phyloP scores from a whole-genome alignment of 2,797 vertebrate genomes.

The Euthynnus affinis region DNA sequence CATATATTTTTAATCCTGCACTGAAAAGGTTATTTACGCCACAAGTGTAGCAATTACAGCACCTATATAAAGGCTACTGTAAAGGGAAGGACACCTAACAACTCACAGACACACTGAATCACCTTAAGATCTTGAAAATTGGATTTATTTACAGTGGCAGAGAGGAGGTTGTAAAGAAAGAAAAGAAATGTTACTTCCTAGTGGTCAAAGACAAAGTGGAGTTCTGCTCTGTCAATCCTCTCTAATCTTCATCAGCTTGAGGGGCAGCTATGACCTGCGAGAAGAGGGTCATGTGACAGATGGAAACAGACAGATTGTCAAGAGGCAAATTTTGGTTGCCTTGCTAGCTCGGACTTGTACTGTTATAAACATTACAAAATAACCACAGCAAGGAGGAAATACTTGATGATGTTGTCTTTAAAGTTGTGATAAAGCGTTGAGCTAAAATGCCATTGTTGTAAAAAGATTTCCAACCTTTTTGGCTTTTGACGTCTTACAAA shows the following conservation, averaged over 20 bases:
- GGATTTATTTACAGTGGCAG: slow-evolving; percentile 62
- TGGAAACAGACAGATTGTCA: background rate
- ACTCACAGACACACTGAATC: slow-evolving; percentile 22
- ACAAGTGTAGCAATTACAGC: slow-evolving; percentile 26
- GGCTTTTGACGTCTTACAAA: no score
- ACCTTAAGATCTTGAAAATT: slow-evolving; percentile 58
- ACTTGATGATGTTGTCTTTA: background rate
- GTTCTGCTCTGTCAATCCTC: background rate
- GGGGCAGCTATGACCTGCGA: no score
- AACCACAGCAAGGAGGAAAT: background rate
- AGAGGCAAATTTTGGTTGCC: background rate
- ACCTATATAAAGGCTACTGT: slow-evolving; percentile 18
- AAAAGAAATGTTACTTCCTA: background rate
- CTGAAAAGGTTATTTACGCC: slow-evolving; percentile 9
- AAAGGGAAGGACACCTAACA: slow-evolving; percentile 33
- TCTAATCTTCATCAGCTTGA: background rate
- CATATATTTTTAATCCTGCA: background rate
- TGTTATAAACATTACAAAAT: no score
- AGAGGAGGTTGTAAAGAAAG: slow-evolving; percentile 39
- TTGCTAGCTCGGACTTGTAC: background rate
- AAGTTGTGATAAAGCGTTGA: background rate
- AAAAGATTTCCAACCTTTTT: background rate
- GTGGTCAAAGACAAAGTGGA: slow-evolving; percentile 12
- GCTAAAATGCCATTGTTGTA: background rate
- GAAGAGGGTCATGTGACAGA: background rate